phyloP scores from a whole-genome alignment of 2,113 vertebrate genomes.

The Elephas maximus region DNA sequence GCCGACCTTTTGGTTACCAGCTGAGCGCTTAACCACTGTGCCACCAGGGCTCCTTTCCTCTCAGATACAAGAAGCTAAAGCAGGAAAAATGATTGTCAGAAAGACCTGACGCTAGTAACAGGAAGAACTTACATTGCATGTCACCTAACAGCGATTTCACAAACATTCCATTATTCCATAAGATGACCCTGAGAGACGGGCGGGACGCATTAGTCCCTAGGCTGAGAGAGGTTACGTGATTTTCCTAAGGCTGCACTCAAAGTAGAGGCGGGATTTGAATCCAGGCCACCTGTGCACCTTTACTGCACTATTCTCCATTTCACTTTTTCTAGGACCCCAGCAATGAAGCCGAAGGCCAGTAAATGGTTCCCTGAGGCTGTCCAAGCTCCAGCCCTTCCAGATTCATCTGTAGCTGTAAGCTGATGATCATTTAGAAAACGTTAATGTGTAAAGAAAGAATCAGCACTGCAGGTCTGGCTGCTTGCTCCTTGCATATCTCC shows the following conservation, averaged over 20 bases:
- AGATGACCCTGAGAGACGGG: background rate
- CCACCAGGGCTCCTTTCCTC: background rate
- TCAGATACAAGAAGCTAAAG: background rate
- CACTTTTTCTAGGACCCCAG: too few species aligned
- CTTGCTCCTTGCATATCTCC: background rate
- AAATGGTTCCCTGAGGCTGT: background rate
- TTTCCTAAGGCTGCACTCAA: background rate
- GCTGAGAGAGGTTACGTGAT: too few species aligned
- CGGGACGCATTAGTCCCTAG: rapidly evolving
- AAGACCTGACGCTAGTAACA: background rate
- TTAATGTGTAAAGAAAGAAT: background rate
- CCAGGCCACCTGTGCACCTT: background rate
- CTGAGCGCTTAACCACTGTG: background rate
- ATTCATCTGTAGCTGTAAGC: background rate
- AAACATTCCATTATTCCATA: background rate
- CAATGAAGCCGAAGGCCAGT: rapidly evolving
- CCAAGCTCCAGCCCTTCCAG: background rate
- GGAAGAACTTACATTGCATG: rapidly evolving
- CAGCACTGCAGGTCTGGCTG: background rate
- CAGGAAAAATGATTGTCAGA: background rate
- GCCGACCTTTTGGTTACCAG: too few species aligned
- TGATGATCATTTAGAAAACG: rapidly evolving
- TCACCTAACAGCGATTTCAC: background rate
- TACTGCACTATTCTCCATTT: rapidly evolving
- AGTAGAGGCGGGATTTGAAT: background rate